Evolutionary conservation across 2,888 invertebrate species (phyloP), one percentile per base, ranked within the genome.

Genomic region (Megaustenia siamemsis): DNA sequence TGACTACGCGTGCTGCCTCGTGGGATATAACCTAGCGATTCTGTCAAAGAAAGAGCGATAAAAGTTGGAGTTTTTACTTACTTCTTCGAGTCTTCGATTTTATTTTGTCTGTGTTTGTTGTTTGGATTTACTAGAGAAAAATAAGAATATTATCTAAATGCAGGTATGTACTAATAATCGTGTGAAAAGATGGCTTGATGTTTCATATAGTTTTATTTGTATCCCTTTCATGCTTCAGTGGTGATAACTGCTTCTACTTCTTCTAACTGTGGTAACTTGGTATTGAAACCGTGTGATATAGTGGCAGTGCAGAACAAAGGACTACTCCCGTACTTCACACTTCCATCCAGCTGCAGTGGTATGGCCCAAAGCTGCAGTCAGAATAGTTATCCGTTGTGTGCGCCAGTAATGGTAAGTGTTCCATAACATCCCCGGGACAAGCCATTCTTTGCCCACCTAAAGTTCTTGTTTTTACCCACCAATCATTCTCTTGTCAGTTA

Each of bases 281-380:
- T 86, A 87, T 83, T 86, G 82, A 88, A 86, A 86, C 85, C 86
- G 86, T 84, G 80, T 86, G 82, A 81, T 76, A 56, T 79, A 56
- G 78, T 83, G 83, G 60, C 83, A 69, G 83, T 83, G 71, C 86
- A 79, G 82, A 86, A 87, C 85, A 82, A 86, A 87, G 87, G 87
- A 87, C 78, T 81, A 66, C 77, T 60, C 32, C 77, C 82, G n/a
- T 82, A 82, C 79, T 80, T 81, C 83, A 71, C 83, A 49, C 53
- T 78, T 60, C 83, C 83, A 56, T 56, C 77, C 71, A 83, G 69
- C 83, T 78, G 80, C 84, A 84, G 84, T 75, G 80, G 84, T 80
- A 88, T 88, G 88, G 88, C 87, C 66, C 88, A 88, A 86, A 88
- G 82, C 87, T 88, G 88, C 86, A 86, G 84, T 84, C 86, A 86